A percentile compares a stretch with the other conserved stretches of the same genome.
Evolutionary conservation across 2,888 invertebrate genomes (phyloP).

Genomic region (Microctonus hyperodae): DNA sequence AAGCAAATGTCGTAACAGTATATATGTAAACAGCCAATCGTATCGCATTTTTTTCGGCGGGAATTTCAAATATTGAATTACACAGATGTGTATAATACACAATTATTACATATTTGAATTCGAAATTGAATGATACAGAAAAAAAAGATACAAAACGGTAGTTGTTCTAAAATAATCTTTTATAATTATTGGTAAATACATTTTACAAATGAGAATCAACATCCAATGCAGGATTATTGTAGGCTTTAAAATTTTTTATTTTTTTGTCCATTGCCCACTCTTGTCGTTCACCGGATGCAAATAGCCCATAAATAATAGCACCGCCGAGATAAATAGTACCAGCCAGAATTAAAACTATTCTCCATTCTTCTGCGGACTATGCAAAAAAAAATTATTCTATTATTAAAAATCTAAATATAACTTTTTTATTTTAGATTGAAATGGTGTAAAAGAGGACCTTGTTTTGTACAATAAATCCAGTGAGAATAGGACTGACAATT

Average conservation of each 20-base stretch:
- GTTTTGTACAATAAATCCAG: slow-evolving; percentile 78
- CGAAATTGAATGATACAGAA: no score
- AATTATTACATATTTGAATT: no score
- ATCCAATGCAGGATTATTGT: slow-evolving; percentile 55
- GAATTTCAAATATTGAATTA: no score
- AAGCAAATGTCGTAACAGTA: no score
- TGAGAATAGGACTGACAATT: slow-evolving; percentile 85
- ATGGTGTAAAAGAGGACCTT: slow-evolving; percentile 65
- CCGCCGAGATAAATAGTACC: slow-evolving; percentile 84
- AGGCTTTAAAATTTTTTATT: slow-evolving; percentile 39
- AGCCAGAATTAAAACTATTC: slow-evolving; percentile 84
- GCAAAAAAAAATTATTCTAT: slow-evolving; percentile 35
- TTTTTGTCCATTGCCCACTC: slow-evolving; percentile 74
- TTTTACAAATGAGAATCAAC: slow-evolving; percentile 46
- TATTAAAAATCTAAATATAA: neutral
- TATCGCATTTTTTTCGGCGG: no score
- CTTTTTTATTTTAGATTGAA: neutral
- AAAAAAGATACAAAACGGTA: neutral
- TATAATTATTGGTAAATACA: slow-evolving; percentile 28
- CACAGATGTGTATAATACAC: no score
- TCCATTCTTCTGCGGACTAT: slow-evolving; percentile 82
- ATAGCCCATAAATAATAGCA: slow-evolving; percentile 81
- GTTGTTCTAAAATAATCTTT: neutral
- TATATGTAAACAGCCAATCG: no score
- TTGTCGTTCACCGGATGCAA: slow-evolving; percentile 83